Conservation (phyloP, 2,888 invertebrate genomes). For the Ophraella communa region DNA sequence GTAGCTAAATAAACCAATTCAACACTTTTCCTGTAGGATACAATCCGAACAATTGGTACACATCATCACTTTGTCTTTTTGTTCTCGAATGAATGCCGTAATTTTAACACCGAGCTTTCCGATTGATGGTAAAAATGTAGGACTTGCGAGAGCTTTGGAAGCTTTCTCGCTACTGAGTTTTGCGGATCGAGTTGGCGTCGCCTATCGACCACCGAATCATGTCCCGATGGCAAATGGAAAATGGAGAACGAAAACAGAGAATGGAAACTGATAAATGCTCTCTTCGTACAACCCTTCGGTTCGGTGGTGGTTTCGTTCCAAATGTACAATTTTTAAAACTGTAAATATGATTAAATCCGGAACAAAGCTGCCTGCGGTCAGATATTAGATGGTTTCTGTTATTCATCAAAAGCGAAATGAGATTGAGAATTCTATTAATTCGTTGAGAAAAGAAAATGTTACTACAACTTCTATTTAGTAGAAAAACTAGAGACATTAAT, state of each 20-base stretch:
- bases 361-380: too few species aligned
- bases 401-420: too few species aligned
- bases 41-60: slow-evolving; percentile 35
- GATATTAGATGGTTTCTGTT: too few species aligned
- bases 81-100: too few species aligned
- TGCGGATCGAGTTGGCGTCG: slow-evolving; percentile 38
- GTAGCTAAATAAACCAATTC: background rate
- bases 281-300: slow-evolving; percentile 45
- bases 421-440: too few species aligned
- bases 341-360: background rate
- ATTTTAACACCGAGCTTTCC: background rate
- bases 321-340: too few species aligned
- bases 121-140: background rate
- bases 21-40: background rate
- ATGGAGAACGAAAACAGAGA: slow-evolving; percentile 1
- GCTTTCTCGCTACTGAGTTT: slow-evolving; percentile 49
- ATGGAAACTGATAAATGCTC: slow-evolving; percentile 9
- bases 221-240: slow-evolving; percentile 14
- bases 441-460: too few species aligned
- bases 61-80: slow-evolving; percentile 40
- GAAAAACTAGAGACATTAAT: too few species aligned
- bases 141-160: slow-evolving; percentile 35
- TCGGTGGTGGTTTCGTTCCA: too few species aligned
- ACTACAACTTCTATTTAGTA: too few species aligned
- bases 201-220: slow-evolving; percentile 45